A percentile compares a stretch with the other conserved stretches of the same genome.
These are phyloP conservation scores for Zalophus californianus DNA, from an alignment of 2,797 vertebrate species.

Conservation along the genomic window DNA sequence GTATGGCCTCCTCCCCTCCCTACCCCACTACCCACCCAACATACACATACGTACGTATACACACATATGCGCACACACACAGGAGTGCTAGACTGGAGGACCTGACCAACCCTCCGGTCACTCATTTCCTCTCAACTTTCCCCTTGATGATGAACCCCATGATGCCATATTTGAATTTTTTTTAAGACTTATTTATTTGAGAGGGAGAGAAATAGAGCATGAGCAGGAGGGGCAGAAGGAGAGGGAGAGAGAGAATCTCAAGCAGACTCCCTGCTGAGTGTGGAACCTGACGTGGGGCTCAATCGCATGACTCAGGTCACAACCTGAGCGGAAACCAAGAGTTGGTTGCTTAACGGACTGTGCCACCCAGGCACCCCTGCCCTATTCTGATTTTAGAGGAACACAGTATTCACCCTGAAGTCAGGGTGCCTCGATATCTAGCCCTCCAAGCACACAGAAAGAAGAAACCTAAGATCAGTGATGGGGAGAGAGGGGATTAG, in stretches of 20 bases:
- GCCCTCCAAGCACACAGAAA: background rate
- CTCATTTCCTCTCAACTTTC: background rate
- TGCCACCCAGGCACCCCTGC: background rate
- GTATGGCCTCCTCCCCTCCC: background rate
- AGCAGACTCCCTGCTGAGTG: background rate
- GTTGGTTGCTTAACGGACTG: background rate
- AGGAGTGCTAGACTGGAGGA: background rate
- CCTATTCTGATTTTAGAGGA: background rate
- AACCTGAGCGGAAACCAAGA: background rate
- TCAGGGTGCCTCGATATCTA: background rate
- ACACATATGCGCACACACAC: too few species aligned
- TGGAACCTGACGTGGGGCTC: background rate
- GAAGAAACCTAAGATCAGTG: background rate
- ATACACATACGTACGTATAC: fast-evolving
- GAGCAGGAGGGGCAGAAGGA: background rate
- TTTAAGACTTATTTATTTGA: background rate
- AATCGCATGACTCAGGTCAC: background rate
- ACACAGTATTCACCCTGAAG: background rate
- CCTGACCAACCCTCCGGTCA: background rate
- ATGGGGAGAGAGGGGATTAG: background rate
- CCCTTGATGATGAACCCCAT: background rate
- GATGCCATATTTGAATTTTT: background rate
- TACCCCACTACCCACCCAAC: background rate
- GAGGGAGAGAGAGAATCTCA: background rate
- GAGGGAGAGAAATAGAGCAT: background rate